A percentile compares a stretch with the other conserved stretches of the same genome.
Conservation (phyloP, 2,797 vertebrate species). For the Phoeniculus purpureus region DNA sequence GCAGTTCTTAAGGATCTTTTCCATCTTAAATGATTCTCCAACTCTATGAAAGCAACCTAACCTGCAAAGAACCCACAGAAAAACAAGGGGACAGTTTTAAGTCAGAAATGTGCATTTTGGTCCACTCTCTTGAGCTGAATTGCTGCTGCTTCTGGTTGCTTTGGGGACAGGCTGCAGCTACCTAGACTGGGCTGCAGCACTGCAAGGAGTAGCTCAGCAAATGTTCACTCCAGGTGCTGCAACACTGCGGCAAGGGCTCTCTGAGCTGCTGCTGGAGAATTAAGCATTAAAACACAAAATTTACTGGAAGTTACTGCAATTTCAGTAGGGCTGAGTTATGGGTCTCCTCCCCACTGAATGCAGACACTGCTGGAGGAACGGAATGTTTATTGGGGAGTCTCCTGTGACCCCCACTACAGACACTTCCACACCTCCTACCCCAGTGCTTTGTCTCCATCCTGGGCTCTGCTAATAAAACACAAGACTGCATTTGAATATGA, state of each 20-base stretch:
- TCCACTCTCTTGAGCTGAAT: neutral
- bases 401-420: neutral
- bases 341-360: neutral
- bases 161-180: neutral
- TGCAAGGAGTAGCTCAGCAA: neutral
- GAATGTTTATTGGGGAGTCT: neutral
- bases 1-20: neutral
- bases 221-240: neutral
- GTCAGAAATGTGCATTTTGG: neutral
- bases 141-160: neutral
- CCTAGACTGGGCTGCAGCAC: neutral
- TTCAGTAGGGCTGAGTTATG: neutral
- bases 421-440: neutral
- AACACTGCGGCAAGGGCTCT: neutral
- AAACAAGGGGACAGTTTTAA: fast-evolving
- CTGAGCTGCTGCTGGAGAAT: neutral
- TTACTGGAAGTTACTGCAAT: neutral
- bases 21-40: neutral
- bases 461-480: neutral
- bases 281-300: neutral
- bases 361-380: neutral
- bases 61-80: fast-evolving
- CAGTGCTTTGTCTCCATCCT: fast-evolving
- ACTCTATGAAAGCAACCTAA: neutral
- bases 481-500: neutral